These are phyloP conservation scores for Tetragonisca angustula DNA, from an alignment of 2,888 invertebrate species.

Conservation along the genomic window DNA sequence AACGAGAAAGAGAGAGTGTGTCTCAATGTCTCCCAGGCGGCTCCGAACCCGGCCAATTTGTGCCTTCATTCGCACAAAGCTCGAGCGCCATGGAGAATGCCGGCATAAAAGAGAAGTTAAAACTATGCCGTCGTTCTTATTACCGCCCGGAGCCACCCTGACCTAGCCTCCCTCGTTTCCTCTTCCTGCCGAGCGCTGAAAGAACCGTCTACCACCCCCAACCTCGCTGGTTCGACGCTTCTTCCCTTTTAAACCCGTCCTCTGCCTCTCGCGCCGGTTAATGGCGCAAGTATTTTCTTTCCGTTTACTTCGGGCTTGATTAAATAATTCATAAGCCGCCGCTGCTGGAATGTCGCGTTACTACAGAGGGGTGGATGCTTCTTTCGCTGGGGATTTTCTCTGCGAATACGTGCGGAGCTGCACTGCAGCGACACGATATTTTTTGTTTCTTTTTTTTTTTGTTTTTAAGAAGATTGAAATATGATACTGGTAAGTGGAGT, in stretches of 20 bases:
- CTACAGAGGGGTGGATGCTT: constrained; percentile 19
- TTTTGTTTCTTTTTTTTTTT: neutral
- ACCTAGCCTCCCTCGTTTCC: constrained; percentile 64
- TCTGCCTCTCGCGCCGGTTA: constrained; percentile 68
- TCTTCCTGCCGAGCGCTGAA: constrained; percentile 17
- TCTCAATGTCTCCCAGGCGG: constrained; percentile 84
- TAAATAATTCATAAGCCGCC: constrained; percentile 83
- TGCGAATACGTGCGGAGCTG: neutral
- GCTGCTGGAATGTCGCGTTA: constrained; percentile 76
- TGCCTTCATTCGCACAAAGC: constrained; percentile 84
- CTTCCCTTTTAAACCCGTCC: constrained; percentile 11
- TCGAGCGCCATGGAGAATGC: constrained; percentile 77
- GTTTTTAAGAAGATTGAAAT: neutral
- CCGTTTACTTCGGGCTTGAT: constrained; percentile 79
- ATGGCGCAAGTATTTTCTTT: constrained; percentile 83
- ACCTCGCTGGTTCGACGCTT: constrained; percentile 39
- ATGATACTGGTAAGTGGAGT: too few relatives aligned
- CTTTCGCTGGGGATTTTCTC: neutral
- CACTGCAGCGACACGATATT: neutral
- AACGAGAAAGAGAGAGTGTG: constrained; percentile 70
- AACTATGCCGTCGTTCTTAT: constrained; percentile 84
- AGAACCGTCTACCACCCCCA: neutral
- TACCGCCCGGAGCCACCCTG: constrained; percentile 81
- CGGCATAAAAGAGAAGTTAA: constrained; percentile 84
- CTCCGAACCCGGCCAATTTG: constrained; percentile 80